A percentile compares a stretch with the other conserved stretches of the same genome.
Conservation (phyloP, 2,113 vertebrate genomes). For the Pseudopodoces humilis region DNA sequence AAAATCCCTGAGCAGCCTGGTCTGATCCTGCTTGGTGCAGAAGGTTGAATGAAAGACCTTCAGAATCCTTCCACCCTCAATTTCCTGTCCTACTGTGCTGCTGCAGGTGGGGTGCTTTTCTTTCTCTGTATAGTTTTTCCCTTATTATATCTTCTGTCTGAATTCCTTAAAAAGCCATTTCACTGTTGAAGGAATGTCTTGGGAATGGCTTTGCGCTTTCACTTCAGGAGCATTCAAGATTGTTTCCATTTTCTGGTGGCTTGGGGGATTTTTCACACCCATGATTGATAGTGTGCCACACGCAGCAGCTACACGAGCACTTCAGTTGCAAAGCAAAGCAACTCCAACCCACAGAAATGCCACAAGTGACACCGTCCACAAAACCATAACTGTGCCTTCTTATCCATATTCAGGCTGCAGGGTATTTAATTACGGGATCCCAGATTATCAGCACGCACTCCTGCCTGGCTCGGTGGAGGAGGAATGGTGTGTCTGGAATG, state of each 20-base stretch:
- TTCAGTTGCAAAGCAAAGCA: not conserved
- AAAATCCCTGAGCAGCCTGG: not conserved
- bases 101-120: not conserved
- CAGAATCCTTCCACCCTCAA: not conserved
- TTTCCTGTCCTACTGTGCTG: not conserved
- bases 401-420: constrained; percentile 25
- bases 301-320: not conserved
- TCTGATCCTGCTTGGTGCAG: not conserved
- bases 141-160: not conserved
- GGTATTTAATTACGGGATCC: constrained; percentile 35
- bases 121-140: not conserved
- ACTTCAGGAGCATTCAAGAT: constrained; percentile 22
- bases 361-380: not conserved
- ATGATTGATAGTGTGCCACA: not conserved
- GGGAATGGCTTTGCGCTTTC: constrained; percentile 37
- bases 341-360: not conserved
- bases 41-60: not conserved
- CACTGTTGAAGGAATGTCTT: constrained; percentile 1
- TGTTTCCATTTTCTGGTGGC: constrained; percentile 45
- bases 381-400: not conserved
- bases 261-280: constrained; percentile 23
- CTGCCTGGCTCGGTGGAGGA: not conserved
- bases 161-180: constrained; percentile 22
- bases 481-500: not conserved
- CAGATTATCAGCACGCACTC: not conserved